Evolutionary conservation across 2,797 vertebrate genomes (phyloP).

Genomic region (Peromyscus melanophrys): DNA sequence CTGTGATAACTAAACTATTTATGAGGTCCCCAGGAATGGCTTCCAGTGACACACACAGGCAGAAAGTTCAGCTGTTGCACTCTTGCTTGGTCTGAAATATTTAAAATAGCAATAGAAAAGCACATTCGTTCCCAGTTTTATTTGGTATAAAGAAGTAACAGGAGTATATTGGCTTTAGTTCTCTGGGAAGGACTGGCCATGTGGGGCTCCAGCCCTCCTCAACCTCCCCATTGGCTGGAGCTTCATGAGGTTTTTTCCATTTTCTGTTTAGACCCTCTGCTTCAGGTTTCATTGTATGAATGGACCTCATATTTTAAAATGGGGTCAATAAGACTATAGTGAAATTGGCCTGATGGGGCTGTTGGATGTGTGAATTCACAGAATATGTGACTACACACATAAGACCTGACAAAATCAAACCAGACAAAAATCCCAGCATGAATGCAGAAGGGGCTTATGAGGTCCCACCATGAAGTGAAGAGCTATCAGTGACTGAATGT

Average conservation of each 20-base stretch:
- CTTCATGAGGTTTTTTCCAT: background rate
- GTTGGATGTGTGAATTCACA: background rate
- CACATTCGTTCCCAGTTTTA: background rate
- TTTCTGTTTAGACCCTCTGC: background rate
- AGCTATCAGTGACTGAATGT: background rate
- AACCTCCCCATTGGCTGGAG: background rate
- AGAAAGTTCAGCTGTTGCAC: fast-evolving
- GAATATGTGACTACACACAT: background rate
- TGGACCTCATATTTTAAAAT: background rate
- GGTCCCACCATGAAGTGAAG: background rate
- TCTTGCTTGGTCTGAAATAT: background rate
- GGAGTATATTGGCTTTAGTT: background rate
- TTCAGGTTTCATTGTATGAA: background rate
- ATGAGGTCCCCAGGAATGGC: background rate
- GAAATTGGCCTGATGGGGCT: background rate
- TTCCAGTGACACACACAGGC: background rate
- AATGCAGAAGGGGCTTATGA: background rate
- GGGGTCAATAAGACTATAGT: background rate
- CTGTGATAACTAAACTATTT: background rate
- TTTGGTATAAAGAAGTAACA: background rate
- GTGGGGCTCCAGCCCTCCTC: too few species aligned
- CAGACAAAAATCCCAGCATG: background rate
- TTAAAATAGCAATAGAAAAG: background rate
- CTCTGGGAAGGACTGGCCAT: background rate
- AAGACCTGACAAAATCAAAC: background rate